A percentile compares a stretch with the other conserved stretches of the same genome.
Evolutionary conservation across 2,888 invertebrate genomes (phyloP).

Genomic region (Bugula neritina): DNA sequence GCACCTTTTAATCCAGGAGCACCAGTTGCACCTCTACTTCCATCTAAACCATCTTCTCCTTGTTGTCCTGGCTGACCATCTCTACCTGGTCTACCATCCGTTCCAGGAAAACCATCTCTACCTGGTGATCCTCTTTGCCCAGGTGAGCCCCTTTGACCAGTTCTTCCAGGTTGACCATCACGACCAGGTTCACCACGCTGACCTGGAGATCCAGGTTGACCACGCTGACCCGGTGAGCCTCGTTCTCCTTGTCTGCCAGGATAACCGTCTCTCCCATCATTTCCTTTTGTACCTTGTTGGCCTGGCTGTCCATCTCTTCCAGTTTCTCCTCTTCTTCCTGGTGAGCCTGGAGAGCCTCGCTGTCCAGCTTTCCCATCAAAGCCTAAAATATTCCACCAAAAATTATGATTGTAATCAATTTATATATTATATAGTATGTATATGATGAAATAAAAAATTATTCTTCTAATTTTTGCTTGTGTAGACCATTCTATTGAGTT

Average conservation of each 20-base stretch:
- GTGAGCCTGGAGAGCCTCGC: not conserved
- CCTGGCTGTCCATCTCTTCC: conserved; percentile 20
- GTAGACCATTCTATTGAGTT: too few species aligned
- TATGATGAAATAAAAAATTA: too few species aligned
- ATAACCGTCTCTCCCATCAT: conserved; percentile 27
- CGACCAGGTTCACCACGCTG: conserved; percentile 1
- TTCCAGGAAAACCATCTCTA: conserved; percentile 14
- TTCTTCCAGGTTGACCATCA: not conserved
- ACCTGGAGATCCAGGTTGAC: conserved; percentile 6
- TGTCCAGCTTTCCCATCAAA: not conserved
- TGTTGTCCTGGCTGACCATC: conserved; percentile 23
- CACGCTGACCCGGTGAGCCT: conserved; percentile 28
- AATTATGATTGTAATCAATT: too few species aligned
- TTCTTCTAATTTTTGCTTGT: too few species aligned
- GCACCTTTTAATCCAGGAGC: not conserved
- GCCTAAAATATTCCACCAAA: not conserved
- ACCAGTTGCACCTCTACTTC: conserved; percentile 26
- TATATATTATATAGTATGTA: too few species aligned
- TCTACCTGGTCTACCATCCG: conserved; percentile 24
- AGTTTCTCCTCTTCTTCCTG: conserved; percentile 21
- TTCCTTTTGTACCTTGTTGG: conserved; percentile 4
- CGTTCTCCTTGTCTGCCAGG: conserved; percentile 27
- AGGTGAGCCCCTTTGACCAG: not conserved
- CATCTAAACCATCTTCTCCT: conserved; percentile 25
- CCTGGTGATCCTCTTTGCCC: not conserved